Evolutionary conservation across 2,113 vertebrate species (phyloP).

Genomic region (Myodes glareolus): DNA sequence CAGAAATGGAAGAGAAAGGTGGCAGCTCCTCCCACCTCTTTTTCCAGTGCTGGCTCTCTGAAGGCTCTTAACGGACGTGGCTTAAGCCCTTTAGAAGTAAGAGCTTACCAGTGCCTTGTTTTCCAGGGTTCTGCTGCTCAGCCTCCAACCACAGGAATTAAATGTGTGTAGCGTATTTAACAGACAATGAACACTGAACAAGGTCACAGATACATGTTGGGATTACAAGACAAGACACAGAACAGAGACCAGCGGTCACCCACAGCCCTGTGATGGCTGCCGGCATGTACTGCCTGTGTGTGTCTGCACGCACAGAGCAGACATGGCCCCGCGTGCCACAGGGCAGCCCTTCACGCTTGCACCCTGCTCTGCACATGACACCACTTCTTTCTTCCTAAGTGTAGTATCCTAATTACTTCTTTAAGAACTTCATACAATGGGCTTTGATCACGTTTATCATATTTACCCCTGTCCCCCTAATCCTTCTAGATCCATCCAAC

Average conservation of each 20-base stretch:
- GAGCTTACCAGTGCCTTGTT: background rate
- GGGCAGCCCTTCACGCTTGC: rapidly evolving
- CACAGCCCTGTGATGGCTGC: background rate
- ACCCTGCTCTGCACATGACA: background rate
- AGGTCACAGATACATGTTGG: slow-evolving; percentile 57
- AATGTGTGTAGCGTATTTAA: slow-evolving; percentile 56
- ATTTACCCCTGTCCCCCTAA: too few relatives aligned
- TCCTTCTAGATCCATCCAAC: background rate
- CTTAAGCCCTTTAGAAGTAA: background rate
- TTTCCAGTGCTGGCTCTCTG: background rate
- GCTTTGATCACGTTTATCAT: background rate
- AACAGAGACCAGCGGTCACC: background rate
- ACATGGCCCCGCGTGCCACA: rapidly evolving
- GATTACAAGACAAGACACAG: slow-evolving; percentile 62
- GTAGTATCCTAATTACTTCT: background rate
- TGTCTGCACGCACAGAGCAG: background rate
- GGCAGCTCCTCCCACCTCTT: background rate
- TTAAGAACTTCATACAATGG: background rate
- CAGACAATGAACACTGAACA: slow-evolving; percentile 58
- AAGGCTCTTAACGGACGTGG: background rate
- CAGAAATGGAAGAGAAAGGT: background rate
- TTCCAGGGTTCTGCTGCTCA: slow-evolving; percentile 11
- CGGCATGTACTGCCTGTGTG: rapidly evolving
- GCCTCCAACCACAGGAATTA: slow-evolving; percentile 37
- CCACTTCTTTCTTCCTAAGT: background rate